Evolutionary conservation across 2,797 vertebrate species (phyloP).

Genomic region (Aplochiton taeniatus): DNA sequence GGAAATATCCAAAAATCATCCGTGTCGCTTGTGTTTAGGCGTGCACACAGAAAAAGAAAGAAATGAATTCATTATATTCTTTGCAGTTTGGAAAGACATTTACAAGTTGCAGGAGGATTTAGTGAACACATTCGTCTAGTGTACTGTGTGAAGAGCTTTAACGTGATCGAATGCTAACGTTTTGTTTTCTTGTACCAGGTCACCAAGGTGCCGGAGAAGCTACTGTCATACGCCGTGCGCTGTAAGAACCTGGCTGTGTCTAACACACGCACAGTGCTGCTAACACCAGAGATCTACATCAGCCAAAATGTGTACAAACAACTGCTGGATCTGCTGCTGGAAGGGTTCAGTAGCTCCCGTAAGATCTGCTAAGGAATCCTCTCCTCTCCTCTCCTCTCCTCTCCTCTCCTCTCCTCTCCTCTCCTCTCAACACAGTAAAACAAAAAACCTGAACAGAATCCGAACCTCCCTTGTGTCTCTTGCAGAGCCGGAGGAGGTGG

Average conservation of each 20-base stretch:
- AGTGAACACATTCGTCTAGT: too few species aligned
- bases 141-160: too few species aligned
- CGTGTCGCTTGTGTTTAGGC: too few species aligned
- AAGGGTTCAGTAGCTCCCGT: constrained; percentile 85
- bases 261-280: constrained; percentile 87
- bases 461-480: background rate
- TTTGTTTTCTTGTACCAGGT: constrained; percentile 76
- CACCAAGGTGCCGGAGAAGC: constrained; percentile 95
- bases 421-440: too few species aligned
- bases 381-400: background rate
- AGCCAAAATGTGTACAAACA: constrained; percentile 92
- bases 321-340: constrained; percentile 91
- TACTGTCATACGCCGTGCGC: constrained; percentile 87
- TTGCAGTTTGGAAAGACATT: too few species aligned
- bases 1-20: too few species aligned
- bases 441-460: too few species aligned
- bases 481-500: constrained; percentile 87
- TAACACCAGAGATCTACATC: constrained; percentile 95
- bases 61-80: too few species aligned
- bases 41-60: too few species aligned
- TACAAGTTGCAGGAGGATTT: too few species aligned
- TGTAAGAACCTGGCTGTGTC: constrained; percentile 91
- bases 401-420: background rate
- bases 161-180: too few species aligned
- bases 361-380: constrained; percentile 60